Evolutionary conservation across 2,113 vertebrate genomes (phyloP), one percentile per base, ranked within the genome.

Genomic region (Heliornis fulica): DNA sequence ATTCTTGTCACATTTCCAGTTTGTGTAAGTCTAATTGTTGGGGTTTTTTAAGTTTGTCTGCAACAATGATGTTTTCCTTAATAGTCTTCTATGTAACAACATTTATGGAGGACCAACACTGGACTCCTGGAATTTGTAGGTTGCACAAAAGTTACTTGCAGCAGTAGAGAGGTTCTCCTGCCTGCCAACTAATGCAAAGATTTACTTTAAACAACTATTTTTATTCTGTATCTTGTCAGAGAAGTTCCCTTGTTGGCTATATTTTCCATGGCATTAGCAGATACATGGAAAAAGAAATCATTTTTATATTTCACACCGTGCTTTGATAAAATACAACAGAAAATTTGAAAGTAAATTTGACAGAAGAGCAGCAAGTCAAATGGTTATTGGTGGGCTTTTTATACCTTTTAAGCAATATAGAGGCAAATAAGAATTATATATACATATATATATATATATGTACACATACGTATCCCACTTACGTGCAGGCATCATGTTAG

Each of bases 31-130:
- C 71, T 90, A 65, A 38, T 32, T 79, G 20, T 6, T 51, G 25
- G 13, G 50, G 50, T 25, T 26, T 22, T 72, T 79, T 32, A 12
- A 87, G 36, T 36, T 79, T 97, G 90, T 71, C 36, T n/a, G 20
- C 68, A 84, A 29, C 82, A 94, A 61, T 22, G 23, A 15, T 28
- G 26, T 12, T 64, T 95, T 92, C 78, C 26, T 94, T 60, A 57
- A 51, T 26, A 43, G 34, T 76, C 31, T 41, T 96, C 74, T 48
- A 72, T 64, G 48, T 83, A 78, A 81, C 9, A 89, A 20, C 22
- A 28, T 38, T 48, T 10, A 28, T 40, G 15, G 31, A 75, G 15
- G 41, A 66, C 26, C 38, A 75, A 34, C 10, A 34, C 21, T 21
- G 40, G n/a, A 91, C 61, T 70, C 21, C 48, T 56, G 40, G 41